These are phyloP conservation scores for Microplitis mediator DNA, from an alignment of 1,140 invertebrate species.

Conservation along the genomic window DNA sequence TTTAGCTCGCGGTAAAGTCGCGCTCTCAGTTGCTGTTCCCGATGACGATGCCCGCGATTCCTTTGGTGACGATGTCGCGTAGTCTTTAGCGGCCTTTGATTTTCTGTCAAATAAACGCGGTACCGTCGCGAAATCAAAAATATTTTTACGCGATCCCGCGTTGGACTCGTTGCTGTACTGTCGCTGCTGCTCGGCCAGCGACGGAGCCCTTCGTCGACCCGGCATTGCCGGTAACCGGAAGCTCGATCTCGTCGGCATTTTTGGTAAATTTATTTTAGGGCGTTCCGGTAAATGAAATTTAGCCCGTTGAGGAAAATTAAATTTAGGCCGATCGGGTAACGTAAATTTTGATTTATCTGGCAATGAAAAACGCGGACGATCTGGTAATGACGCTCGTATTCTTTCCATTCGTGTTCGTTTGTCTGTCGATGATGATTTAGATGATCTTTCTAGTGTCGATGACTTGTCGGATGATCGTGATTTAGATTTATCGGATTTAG, in stretches of 20 bases:
- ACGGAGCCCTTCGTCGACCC: constrained; percentile 44
- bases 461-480: constrained; percentile 26
- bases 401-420: constrained; percentile 52
- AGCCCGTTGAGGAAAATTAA: constrained; percentile 67
- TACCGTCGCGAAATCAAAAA: constrained; percentile 79
- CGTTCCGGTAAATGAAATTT: constrained; percentile 69
- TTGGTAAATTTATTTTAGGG: constrained; percentile 64
- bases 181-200: constrained; percentile 46
- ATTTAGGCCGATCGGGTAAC: constrained; percentile 67
- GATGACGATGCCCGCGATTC: constrained; percentile 53
- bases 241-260: constrained; percentile 49
- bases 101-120: constrained; percentile 75
- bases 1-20: constrained; percentile 60
- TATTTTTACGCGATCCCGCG: constrained; percentile 60
- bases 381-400: constrained; percentile 61
- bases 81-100: constrained; percentile 56
- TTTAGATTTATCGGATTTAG: constrained; percentile 37
- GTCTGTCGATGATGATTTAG: constrained; percentile 27
- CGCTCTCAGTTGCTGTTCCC: constrained; percentile 52
- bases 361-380: constrained; percentile 63
- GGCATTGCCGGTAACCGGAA: constrained; percentile 44
- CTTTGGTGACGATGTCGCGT: constrained; percentile 53
- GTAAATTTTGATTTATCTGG: constrained; percentile 68
- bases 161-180: constrained; percentile 60
- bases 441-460: background rate